Conservation (phyloP, 1,140 invertebrate genomes). For the Psilanteris sp. region DNA sequence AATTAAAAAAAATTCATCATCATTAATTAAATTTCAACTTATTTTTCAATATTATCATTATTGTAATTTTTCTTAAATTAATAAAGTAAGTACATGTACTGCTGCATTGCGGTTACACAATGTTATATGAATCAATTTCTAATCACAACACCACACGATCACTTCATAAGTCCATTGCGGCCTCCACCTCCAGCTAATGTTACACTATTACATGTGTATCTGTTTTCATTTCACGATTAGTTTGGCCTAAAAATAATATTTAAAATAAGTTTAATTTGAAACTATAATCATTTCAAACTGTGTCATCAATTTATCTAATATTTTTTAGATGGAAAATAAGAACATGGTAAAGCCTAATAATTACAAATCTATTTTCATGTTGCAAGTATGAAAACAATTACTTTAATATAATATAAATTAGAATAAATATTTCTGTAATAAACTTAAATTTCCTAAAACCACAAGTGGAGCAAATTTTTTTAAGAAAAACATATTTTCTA, state of each 20-base stretch:
- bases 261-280: no score
- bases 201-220: constrained; percentile 65
- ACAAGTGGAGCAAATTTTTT: constrained; percentile 5
- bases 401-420: background rate
- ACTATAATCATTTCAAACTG: no score
- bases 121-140: constrained; percentile 68
- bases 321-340: no score
- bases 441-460: constrained; percentile 27
- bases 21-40: no score
- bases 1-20: no score
- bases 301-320: no score
- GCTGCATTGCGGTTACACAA: constrained; percentile 47
- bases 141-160: constrained; percentile 71
- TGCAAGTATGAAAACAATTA: no score
- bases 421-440: constrained; percentile 27
- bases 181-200: constrained; percentile 68
- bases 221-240: constrained; percentile 50
- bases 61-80: no score
- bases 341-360: no score
- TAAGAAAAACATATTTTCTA: background rate
- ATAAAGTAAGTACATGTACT: constrained; percentile 16
- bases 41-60: no score
- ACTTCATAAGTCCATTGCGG: constrained; percentile 59
- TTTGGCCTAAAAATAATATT: constrained; percentile 9
- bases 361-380: no score